phyloP scores from a whole-genome alignment of 2,113 vertebrate species.

The Pyxicephalus adspersus region DNA sequence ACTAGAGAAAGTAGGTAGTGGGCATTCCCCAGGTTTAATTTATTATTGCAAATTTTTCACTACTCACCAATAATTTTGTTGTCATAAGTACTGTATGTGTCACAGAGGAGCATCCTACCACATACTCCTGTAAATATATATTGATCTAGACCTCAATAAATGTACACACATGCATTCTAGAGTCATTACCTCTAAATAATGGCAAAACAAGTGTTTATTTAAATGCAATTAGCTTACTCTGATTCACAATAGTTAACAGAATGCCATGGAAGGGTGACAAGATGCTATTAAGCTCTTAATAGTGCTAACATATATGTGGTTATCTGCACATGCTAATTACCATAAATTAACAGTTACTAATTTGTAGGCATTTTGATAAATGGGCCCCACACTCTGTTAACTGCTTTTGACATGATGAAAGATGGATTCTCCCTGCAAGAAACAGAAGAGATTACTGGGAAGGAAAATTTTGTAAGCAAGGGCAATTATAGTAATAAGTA shows the following conservation, averaged over 20 bases:
- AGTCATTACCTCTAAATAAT: conserved; percentile 5
- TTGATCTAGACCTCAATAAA: not conserved
- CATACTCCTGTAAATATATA: not conserved
- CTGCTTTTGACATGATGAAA: conserved; percentile 63
- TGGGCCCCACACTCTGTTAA: conserved; percentile 41
- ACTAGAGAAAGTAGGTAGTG: too few species aligned
- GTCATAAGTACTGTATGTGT: too few species aligned
- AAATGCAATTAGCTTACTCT: conserved; percentile 15
- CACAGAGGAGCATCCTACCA: not conserved
- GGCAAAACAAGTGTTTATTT: not conserved
- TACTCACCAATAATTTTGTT: too few species aligned
- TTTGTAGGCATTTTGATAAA: conserved; percentile 49
- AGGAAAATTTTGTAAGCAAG: conserved; percentile 67
- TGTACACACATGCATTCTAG: not conserved
- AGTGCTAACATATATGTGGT: conserved; percentile 26
- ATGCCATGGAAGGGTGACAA: not conserved
- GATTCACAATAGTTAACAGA: conserved; percentile 13
- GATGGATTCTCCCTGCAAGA: conserved; percentile 57
- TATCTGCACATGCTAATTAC: conserved; percentile 30
- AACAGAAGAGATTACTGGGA: conserved; percentile 64
- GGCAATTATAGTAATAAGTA: conserved; percentile 65
- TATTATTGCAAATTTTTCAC: too few species aligned
- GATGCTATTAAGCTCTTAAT: conserved; percentile 31
- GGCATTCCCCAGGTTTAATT: too few species aligned
- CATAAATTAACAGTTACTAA: conserved; percentile 51